Base-by-base conservation (phyloP, 1,140 invertebrate species). In the Delia radicum region DNA sequence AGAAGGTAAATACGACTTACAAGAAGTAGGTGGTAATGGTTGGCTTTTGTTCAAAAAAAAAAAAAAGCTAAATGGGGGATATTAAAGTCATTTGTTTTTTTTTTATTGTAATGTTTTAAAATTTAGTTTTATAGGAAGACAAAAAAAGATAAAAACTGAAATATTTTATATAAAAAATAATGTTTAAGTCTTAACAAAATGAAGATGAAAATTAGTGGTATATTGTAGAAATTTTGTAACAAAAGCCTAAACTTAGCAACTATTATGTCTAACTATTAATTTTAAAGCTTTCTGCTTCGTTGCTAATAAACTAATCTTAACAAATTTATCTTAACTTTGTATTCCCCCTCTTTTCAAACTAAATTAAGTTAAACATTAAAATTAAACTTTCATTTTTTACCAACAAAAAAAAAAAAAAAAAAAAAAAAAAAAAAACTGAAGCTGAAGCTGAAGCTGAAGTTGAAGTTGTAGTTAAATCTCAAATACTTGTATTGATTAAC, bases 231-330 rank as follows among this genome's bases (percentile, higher is more conserved):
- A 33, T 33, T 33, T 3, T 10, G 13, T 10, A 48, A 48, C 12
- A 46, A 46, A 46, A 46, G 42, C 15, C 15, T 46, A 12, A 33
- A 33, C 31, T 12, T 33, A 33, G n/a, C n/a, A n/a, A n/a, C n/a
- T n/a, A n/a, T n/a, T n/a, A n/a, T n/a, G n/a, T n/a, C n/a, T n/a
- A n/a, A n/a, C n/a, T n/a, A n/a, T n/a, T n/a, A n/a, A n/a, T n/a
- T n/a, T n/a, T n/a, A n/a, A 42, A 42, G 37, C 7, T 15, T 55
- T 55, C 8, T 18, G 2, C 18, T 21, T 21, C n/a, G 7, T 18
- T 55, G 48, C n/a, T 37, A 69, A 69, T 67, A 67, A 67, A 67
- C 31, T 33, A 69, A 69, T 69, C 65, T 37, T 24, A 18, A 37
- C 29, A 69, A 33, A 69, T 7, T 33, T 28, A 69, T n/a, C n/a